Evolutionary conservation across 2,797 vertebrate genomes (phyloP).

Genomic region (Enteromius fasciolatus): DNA sequence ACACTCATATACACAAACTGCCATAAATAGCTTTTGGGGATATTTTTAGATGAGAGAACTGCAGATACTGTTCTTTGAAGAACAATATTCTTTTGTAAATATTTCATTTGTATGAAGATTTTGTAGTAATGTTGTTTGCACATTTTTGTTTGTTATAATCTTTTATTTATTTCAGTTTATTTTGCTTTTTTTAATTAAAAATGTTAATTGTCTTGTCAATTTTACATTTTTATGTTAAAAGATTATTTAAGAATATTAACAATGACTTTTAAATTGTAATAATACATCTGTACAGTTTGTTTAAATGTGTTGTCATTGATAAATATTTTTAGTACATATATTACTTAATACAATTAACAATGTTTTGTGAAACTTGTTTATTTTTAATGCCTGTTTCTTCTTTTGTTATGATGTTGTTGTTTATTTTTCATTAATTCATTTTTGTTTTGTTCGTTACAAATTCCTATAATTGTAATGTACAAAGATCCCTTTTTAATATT

Average conservation of each 20-base stretch:
- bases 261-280: neutral
- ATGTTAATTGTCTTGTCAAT: neutral
- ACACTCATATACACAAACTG: conserved; percentile 22
- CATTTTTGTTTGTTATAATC: neutral
- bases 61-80: conserved; percentile 16
- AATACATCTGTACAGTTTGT: neutral
- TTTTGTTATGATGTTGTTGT: neutral
- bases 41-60: conserved; percentile 62
- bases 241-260: no score
- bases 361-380: neutral
- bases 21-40: conserved; percentile 68
- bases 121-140: neutral
- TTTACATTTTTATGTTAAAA: neutral
- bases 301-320: neutral
- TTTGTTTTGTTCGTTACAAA: neutral
- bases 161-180: neutral
- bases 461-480: neutral
- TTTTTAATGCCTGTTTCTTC: neutral
- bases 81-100: neutral
- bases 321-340: no score
- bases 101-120: neutral
- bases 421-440: neutral
- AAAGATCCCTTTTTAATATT: neutral
- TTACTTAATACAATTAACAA: neutral
- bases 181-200: neutral